Conservation (phyloP, 2,113 vertebrate genomes). For the Coryphaenoides rupestris region DNA sequence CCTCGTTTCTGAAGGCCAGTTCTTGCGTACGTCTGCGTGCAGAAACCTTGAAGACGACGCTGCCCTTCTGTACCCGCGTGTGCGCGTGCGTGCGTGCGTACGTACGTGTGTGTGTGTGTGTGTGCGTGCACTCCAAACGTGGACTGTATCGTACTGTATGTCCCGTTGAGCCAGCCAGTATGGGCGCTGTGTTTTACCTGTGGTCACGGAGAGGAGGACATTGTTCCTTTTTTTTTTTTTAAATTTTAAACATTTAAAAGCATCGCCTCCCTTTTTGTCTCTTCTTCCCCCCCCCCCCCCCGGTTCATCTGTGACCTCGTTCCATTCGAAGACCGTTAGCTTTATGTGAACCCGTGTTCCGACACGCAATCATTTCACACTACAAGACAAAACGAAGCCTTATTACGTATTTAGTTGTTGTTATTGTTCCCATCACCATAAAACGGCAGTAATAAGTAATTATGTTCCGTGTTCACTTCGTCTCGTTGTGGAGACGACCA, state of each 20-base stretch:
- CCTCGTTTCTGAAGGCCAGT: too few relatives aligned
- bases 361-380: conserved; percentile 16
- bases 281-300: too few relatives aligned
- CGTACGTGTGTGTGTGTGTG: too few relatives aligned
- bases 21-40: conserved; percentile 8
- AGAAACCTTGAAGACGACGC: too few relatives aligned
- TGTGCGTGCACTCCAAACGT: neutral
- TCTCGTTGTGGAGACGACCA: conserved; percentile 6
- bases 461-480: too few relatives aligned
- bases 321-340: neutral
- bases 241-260: too few relatives aligned
- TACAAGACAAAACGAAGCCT: conserved; percentile 38
- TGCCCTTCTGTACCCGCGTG: conserved; percentile 3
- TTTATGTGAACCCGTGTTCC: neutral
- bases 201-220: neutral
- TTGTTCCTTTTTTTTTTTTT: neutral
- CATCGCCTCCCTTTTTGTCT: too few relatives aligned
- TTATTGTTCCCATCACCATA: too few relatives aligned
- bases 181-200: neutral
- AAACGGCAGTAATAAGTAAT: too few relatives aligned
- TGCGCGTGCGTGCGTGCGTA: too few relatives aligned
- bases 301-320: neutral
- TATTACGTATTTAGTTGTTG: conserved; percentile 22
- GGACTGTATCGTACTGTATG: conserved; percentile 17
- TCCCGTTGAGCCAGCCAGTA: neutral